Evolutionary conservation across 2,888 invertebrate genomes (phyloP), one percentile per base, ranked within the genome.

Genomic region (Lasioglossum marginatum): DNA sequence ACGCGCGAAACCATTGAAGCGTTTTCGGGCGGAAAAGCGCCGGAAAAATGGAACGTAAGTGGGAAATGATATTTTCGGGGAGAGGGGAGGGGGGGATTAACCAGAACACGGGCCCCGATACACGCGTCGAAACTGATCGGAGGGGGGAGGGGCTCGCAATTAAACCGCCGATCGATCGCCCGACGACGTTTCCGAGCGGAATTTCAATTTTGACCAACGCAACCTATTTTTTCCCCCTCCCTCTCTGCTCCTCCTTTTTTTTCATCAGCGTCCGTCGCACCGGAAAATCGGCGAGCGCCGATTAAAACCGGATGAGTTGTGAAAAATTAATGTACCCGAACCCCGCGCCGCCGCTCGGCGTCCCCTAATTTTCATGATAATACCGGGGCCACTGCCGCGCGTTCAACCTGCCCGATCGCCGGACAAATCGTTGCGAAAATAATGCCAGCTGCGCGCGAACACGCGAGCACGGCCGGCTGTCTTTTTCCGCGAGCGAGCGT

Each of bases 281-380:
- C 52, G 63, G 37, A 43, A 43, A 76, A 90, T 88, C 89, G 88
- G 88, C 87, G 86, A 86, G 70, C 76, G 81, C 34, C 87, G 90
- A 91, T 91, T 91, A 91, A 90, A 89, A 72, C 86, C 77, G 74
- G 19, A 68, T 83, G 87, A 89, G 87, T 92, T 91, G 89, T 88
- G 89, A 92, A 92, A 92, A 91, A 91, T 91, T 88, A 90, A 91
- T 89, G 87, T 85, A 79, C 83, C 83, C 63, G 63, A n/a, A 52
- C 52, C 8, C 23, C 23, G 23, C 23, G 48, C 8, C 48, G 8
- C 23, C 8, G 52, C n/a, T 3, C 52, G 68, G 37, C 19, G 1
- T 23, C 82, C 76, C 76, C 87, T 91, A 91, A 91, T 91, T 90
- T 91, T 89, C 87, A 78, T 85, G 90, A 90, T 89, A 87, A 85